Evolutionary conservation across 2,888 invertebrate genomes (phyloP).

Genomic region (Hyalella azteca): DNA sequence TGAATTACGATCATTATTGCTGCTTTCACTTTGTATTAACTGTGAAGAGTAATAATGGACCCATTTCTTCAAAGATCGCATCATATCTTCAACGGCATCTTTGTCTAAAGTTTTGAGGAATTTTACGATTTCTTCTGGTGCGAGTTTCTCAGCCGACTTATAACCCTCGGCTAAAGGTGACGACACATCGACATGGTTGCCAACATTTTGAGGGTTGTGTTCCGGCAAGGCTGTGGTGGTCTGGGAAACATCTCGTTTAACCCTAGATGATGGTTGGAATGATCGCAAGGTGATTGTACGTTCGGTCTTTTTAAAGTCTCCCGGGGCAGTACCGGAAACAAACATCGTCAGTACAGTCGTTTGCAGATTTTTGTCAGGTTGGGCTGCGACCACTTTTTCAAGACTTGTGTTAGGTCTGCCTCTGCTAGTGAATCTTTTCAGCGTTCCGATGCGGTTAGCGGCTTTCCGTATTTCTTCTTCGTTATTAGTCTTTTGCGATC

Average conservation of each 20-base stretch:
- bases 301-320: conserved; percentile 45
- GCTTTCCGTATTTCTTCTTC: not conserved
- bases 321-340: conserved; percentile 49
- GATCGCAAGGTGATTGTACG: conserved; percentile 48
- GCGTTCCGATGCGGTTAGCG: not conserved
- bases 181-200: not conserved
- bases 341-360: conserved; percentile 56
- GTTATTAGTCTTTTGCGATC: not conserved
- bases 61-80: conserved; percentile 54
- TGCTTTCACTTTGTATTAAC: conserved; percentile 42
- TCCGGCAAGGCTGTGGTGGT: not conserved
- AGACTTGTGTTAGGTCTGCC: conserved; percentile 22
- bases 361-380: not conserved
- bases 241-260: not conserved
- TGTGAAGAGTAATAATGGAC: conserved; percentile 50
- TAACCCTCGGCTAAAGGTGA: not conserved
- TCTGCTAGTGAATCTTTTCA: conserved; percentile 22
- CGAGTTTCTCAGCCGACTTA: not conserved
- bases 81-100: conserved; percentile 46
- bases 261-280: not conserved
- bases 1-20: conserved; percentile 10
- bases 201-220: not conserved
- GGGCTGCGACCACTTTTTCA: not conserved
- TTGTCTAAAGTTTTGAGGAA: conserved; percentile 49
- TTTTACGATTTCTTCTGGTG: conserved; percentile 47